Evolutionary conservation across 2,797 vertebrate genomes (phyloP).

Genomic region (Okamejei kenojei): DNA sequence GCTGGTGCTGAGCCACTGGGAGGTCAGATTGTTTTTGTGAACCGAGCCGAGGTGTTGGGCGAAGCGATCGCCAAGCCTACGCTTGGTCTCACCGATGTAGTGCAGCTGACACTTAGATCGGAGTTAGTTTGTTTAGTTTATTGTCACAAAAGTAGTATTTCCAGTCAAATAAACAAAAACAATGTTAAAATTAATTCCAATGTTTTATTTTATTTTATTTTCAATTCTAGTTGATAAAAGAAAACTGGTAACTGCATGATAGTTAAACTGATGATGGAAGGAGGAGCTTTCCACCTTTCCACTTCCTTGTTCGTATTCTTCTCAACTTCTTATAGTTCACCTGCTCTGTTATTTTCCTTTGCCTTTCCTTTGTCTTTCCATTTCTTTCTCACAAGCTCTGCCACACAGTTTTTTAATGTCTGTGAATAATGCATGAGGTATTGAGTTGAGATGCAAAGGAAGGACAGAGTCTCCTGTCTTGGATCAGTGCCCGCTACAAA

Average conservation of each 20-base stretch:
- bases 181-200: background rate
- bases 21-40: too few relatives aligned
- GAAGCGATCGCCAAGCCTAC: too few relatives aligned
- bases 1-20: too few relatives aligned
- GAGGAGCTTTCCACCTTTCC: too few relatives aligned
- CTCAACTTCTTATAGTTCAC: background rate
- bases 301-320: background rate
- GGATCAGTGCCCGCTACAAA: background rate
- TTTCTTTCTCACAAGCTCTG: background rate
- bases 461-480: background rate
- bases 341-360: background rate
- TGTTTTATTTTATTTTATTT: background rate
- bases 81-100: too few relatives aligned
- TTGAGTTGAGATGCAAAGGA: background rate
- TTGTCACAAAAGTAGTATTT: background rate
- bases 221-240: background rate
- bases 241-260: background rate
- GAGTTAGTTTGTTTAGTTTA: too few relatives aligned
- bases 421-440: background rate
- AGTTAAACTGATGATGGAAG: too few relatives aligned
- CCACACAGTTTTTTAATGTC: background rate
- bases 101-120: too few relatives aligned
- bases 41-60: too few relatives aligned
- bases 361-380: background rate
- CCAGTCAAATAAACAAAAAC: background rate